Evolutionary conservation across 2,797 vertebrate genomes (phyloP).

Genomic region (Falco cherrug): DNA sequence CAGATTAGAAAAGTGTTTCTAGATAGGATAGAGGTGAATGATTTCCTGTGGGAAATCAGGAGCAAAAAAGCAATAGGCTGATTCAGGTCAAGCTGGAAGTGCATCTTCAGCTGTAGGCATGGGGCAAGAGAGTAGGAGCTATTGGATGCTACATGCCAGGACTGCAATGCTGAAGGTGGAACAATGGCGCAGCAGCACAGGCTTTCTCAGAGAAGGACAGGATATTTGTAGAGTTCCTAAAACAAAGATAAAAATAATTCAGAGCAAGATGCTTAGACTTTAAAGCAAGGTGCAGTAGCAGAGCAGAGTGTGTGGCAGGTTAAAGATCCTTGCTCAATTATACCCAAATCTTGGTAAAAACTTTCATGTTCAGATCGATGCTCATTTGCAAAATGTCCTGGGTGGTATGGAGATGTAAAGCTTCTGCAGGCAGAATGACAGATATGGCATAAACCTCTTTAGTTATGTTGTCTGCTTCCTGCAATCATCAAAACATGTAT

Average conservation of each 20-base stretch:
- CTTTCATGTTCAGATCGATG: background rate
- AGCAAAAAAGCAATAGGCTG: background rate
- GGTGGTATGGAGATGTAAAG: background rate
- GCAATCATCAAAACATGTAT: conserved; percentile 1
- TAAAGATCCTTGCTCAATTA: background rate
- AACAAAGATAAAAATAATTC: background rate
- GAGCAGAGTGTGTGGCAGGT: background rate
- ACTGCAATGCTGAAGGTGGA: background rate
- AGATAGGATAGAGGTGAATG: background rate
- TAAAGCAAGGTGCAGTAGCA: background rate
- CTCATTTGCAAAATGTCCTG: background rate
- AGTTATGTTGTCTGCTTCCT: background rate
- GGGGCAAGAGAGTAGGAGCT: background rate
- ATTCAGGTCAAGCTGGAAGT: background rate
- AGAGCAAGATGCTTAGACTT: background rate
- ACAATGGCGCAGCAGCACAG: background rate
- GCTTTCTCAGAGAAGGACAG: background rate
- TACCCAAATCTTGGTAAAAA: background rate
- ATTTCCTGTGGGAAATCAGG: background rate
- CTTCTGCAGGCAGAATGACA: background rate
- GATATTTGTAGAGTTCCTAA: background rate
- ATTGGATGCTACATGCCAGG: background rate
- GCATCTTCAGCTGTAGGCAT: background rate
- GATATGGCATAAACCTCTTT: background rate
- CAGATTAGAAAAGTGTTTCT: background rate